Base-by-base conservation (phyloP, 2,797 vertebrate genomes). In the Crocidura indochinensis region DNA sequence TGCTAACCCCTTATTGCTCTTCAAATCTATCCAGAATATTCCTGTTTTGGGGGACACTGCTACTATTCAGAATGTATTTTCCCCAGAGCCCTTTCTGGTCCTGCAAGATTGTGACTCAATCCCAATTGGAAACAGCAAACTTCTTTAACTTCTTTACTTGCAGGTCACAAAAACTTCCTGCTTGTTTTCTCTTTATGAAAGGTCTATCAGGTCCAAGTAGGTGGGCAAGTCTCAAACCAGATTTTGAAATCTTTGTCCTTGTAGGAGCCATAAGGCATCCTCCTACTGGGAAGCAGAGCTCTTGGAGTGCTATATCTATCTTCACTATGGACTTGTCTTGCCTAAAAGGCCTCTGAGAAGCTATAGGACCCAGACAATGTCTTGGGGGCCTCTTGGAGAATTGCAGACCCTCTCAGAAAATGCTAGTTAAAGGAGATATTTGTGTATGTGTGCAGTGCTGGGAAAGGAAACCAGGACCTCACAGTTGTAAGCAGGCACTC, bases 1-100 rank as follows among this genome's bases (percentile, higher is more conserved):
- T 24, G 53, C 19, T 38, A 1, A 19, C 51, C 8, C 10, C 22
- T n/a, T 10, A 49, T 2, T 17, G n/a, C 20, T 24, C 64, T 65
- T 80, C 31, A n/a, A 14, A 15, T 38, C 76, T 60, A 38, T 29
- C 29, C 11, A 6, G 49, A 7, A 17, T 0, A 0, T 12, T 47
- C 24, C 73, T 47, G 26, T n/a, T 19, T n/a, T 4, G 5, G 1
- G 31, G 31, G 9, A 15, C 51, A 74, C 8, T n/a, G 60, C 60
- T 26, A 2, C 49, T 60, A 24, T 10, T 68, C 64, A 27, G 38
- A 71, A 60, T 4, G 10, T 0, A 62, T 26, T 27, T 24, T 22
- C 10, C 51, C 64, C 14, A 62, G 62, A 7, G 6, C 10, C 19
- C 68, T 0, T 0, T 2, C 27, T 5, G 56, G 2, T 38, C 31